Conservation (phyloP, 2,113 vertebrate species). For the Trichomycterus rosablanca region DNA sequence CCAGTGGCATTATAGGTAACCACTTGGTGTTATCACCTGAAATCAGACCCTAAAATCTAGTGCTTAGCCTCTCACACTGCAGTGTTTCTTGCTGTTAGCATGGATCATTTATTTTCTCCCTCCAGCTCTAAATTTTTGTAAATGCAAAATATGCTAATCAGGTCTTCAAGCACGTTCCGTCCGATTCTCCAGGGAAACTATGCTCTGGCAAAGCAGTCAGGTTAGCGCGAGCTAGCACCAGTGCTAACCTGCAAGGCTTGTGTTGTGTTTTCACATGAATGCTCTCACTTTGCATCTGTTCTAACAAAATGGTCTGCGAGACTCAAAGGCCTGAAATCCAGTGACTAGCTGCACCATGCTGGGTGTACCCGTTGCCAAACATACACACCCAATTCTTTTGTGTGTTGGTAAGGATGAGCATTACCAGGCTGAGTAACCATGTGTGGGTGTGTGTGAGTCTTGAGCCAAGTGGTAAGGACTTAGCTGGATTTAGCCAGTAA, state of each 20-base stretch:
- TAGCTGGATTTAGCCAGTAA: no score
- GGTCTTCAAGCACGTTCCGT: slow-evolving; percentile 43
- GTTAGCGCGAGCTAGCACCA: background rate
- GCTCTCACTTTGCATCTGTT: slow-evolving; percentile 1
- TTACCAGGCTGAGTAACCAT: no score
- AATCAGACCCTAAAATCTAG: background rate
- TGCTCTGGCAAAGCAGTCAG: background rate
- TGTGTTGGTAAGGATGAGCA: slow-evolving; percentile 28
- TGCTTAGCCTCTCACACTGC: no score
- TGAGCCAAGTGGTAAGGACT: no score
- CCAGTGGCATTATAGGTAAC: no score
- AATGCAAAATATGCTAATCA: slow-evolving; percentile 54
- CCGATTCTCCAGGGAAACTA: slow-evolving; percentile 49
- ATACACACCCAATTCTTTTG: slow-evolving; percentile 30
- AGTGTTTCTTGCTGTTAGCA: no score
- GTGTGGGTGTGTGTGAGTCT: slow-evolving; percentile 21
- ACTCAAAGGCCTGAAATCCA: background rate
- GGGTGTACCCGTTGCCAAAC: slow-evolving; percentile 14
- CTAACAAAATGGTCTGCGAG: background rate
- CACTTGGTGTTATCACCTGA: background rate
- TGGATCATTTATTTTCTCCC: background rate
- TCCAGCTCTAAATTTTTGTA: background rate
- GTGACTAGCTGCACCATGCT: background rate
- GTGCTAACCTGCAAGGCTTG: slow-evolving; percentile 10
- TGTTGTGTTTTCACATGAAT: slow-evolving; percentile 5